Evolutionary conservation across 2,888 invertebrate genomes (phyloP), one percentile per base, ranked within the genome.

Genomic region (Drosophila stalkeri): DNA sequence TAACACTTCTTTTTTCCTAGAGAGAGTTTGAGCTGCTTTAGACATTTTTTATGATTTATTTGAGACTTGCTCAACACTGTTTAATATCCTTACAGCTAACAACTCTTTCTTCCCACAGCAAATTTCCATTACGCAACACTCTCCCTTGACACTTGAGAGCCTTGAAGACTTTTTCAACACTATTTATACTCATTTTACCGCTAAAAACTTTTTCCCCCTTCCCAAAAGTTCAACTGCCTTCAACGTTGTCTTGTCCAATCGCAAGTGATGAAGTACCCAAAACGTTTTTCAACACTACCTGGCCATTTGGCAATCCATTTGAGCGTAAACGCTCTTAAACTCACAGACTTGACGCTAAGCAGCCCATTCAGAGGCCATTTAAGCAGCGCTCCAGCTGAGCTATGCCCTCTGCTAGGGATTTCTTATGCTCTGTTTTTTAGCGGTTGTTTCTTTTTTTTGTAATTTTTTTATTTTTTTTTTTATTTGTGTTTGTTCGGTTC

Each of bases 401-500:
- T 52, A 63, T 69, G 61, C 68, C 73, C 77, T 70, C 12, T 60
- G 46, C 46, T 35, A 52, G 64, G 68, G 60, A 47, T 62, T 59
- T 72, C 49, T 31, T 55, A 16, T 52, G 44, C 57, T 49, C 41
- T 39, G 37, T 31, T 55, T 37, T 43, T 63, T 20, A 6, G n/a
- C 47, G 14, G 31, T 35, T 39, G 4, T 2, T 35, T 12, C 12
- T 37, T 37, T 37, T 20, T 46, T 54, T 27, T 16, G 20, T 35
- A 44, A 14, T 4, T 5, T 16, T 35, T 23, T 18, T 60, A 39
- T 47, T n/a, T 37, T 5, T 14, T 9, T 7, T 56, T 37, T 43
- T 64, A n/a, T 66, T 46, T 41, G 4, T 43, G 11, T 47, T 11
- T 80, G 76, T 61, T 67, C 72, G 71, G 61, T 63, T 65, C 60